Conservation (phyloP, 2,888 invertebrate species). For the Drosophila birchii region DNA sequence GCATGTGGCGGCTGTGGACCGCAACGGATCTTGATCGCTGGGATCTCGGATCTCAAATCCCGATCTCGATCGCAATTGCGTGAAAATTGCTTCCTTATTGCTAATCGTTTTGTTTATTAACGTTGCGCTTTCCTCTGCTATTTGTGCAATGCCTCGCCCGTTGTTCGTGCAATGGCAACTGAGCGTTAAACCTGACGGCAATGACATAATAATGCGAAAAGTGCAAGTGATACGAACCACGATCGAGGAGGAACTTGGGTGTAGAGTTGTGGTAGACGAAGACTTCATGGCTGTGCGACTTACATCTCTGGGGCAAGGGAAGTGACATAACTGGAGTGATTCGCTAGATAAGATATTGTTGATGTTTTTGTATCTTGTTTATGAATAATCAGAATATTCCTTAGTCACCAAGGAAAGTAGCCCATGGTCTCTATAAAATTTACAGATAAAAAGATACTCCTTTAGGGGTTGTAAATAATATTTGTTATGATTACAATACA, state of each 20-base stretch:
- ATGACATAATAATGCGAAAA: conserved; percentile 56
- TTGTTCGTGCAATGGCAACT: conserved; percentile 40
- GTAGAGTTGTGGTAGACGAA: conserved; percentile 13
- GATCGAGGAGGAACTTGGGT: conserved; percentile 1
- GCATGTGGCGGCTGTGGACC: conserved; percentile 16
- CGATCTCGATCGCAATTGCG: conserved; percentile 54
- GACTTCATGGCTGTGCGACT: conserved; percentile 19
- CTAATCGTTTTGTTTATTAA: conserved; percentile 55
- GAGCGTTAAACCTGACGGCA: conserved; percentile 58
- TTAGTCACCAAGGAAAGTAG: neutral
- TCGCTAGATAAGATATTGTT: conserved; percentile 14
- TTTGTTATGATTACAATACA: neutral
- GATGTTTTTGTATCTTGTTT: conserved; percentile 1
- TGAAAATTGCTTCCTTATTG: conserved; percentile 74
- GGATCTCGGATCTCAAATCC: conserved; percentile 30
- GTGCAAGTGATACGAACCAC: conserved; percentile 46
- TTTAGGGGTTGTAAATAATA: neutral
- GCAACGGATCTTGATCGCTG: conserved; percentile 25
- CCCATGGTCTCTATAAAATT: neutral
- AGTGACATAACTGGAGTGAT: conserved; percentile 11
- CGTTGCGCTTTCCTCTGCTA: conserved; percentile 28
- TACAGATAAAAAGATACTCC: neutral
- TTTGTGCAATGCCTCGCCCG: conserved; percentile 40
- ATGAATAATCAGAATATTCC: conserved; percentile 16
- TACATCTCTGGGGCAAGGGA: neutral